Evolutionary conservation across 2,888 invertebrate species (phyloP).

Genomic region (Callyntrura guangdongensis): DNA sequence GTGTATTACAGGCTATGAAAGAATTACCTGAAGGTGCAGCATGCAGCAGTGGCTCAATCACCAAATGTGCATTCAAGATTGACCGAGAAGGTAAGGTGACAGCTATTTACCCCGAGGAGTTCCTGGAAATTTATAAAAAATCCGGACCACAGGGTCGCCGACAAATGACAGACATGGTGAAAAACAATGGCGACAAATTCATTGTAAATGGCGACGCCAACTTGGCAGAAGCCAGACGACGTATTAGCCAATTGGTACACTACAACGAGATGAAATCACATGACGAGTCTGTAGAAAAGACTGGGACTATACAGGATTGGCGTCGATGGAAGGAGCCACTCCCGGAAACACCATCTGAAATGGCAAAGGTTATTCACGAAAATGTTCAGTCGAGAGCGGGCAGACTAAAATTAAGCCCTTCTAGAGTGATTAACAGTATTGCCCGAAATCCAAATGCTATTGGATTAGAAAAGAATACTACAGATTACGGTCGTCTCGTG

Average conservation of each 20-base stretch:
- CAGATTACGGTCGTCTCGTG: too few species aligned
- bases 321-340: not conserved
- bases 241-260: not conserved
- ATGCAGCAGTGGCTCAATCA: not conserved
- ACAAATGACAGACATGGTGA: not conserved
- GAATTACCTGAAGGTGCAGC: not conserved
- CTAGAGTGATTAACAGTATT: too few species aligned
- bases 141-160: not conserved
- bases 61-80: not conserved
- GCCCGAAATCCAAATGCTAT: too few species aligned
- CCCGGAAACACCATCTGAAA: not conserved
- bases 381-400: not conserved
- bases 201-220: not conserved
- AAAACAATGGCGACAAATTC: constrained; percentile 8
- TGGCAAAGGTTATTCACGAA: not conserved
- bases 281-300: not conserved
- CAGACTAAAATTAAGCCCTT: too few species aligned
- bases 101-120: not conserved
- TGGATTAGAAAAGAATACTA: too few species aligned
- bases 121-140: constrained; percentile 14
- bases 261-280: constrained; percentile 23
- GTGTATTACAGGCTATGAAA: not conserved
- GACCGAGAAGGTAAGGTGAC: constrained; percentile 7
- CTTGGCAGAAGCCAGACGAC: not conserved
- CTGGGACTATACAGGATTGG: not conserved